Base-by-base conservation (phyloP, 2,888 invertebrate species). In the Ormyrus labotus region DNA sequence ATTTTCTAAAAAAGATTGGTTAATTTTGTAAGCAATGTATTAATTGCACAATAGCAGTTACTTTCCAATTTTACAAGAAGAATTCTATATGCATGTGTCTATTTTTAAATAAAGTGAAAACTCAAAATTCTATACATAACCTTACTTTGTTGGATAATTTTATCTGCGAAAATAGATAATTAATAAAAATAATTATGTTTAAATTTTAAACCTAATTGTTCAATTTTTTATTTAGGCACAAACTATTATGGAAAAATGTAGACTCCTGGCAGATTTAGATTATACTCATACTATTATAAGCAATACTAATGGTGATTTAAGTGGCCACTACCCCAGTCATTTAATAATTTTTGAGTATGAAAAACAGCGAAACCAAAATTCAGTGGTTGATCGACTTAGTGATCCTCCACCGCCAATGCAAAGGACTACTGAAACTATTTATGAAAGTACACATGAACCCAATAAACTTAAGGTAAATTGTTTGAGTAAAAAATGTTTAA, bases 291-390 rank as follows among this genome's bases (percentile, higher is more conserved):
- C 92, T 81, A 92, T 93, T 86, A 92, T 96, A 80, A 92, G 92
- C 84, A 96, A 96, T 89, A 90, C 90, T 50, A 92, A 92, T 85
- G 96, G 96, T 9, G 93, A 94, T 84, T 91, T 96, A 63, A 94
- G 95, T 89, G 92, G 93, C 69, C 93, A 95, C 82, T 96, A 96
- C 91, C 96, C 96, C 53, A 93, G 93, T 86, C 93, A 94, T 83
- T 91, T 96, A 81, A 92, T 95, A 70, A 92, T 96, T 83, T 92
- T 94, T 81, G 94, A 94, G 88, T 92, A 92, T 85, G 93, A 94
- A 87, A 91, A 92, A 81, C 86, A 86, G 65, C 86, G 85, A 80
- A 89, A 87, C 83, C 83, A 87, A 19, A 87, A 86, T 71, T 34
- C 34, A 34, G 34, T 34, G 34, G 34, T 34, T 34, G 34, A 34